phyloP scores from a whole-genome alignment of 2,797 vertebrate genomes.

The Huso huso region DNA sequence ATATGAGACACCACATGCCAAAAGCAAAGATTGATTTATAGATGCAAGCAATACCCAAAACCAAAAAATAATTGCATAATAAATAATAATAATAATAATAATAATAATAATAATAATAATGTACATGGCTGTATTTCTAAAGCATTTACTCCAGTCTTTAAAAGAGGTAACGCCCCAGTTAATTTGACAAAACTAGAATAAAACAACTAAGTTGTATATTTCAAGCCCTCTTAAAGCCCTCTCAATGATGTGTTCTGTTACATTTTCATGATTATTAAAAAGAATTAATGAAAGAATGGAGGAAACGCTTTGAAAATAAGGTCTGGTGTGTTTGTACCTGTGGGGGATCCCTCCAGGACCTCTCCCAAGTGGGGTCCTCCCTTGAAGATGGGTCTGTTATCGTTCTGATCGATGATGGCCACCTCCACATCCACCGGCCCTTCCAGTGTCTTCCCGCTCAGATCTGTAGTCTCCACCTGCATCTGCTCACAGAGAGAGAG shows the following conservation, averaged over 20 bases:
- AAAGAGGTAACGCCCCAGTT: no score
- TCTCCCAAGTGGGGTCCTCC: slow-evolving; percentile 83
- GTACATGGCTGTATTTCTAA: neutral
- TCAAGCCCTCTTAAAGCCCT: neutral
- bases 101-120: neutral
- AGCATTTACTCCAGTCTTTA: no score
- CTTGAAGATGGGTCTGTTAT: slow-evolving; percentile 88
- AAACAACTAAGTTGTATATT: no score
- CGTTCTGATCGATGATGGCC: slow-evolving; percentile 88
- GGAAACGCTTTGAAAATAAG: no score
- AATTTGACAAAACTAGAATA: no score
- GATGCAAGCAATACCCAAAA: no score
- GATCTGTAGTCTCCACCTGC: slow-evolving; percentile 67
- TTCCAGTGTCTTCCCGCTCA: slow-evolving; percentile 69
- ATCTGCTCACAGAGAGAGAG: slow-evolving; percentile 45
- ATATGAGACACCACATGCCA: no score
- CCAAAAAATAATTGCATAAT: no score
- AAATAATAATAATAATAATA: no score
- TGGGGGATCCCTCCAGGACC: slow-evolving; percentile 89
- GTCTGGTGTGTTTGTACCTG: slow-evolving; percentile 54
- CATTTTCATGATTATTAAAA: neutral
- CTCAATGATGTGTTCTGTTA: neutral
- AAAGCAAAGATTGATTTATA: no score
- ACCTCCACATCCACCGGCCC: slow-evolving; percentile 71
- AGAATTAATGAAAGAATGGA: neutral